Conservation (phyloP, 2,888 invertebrate genomes). For the Meta bourneti region DNA sequence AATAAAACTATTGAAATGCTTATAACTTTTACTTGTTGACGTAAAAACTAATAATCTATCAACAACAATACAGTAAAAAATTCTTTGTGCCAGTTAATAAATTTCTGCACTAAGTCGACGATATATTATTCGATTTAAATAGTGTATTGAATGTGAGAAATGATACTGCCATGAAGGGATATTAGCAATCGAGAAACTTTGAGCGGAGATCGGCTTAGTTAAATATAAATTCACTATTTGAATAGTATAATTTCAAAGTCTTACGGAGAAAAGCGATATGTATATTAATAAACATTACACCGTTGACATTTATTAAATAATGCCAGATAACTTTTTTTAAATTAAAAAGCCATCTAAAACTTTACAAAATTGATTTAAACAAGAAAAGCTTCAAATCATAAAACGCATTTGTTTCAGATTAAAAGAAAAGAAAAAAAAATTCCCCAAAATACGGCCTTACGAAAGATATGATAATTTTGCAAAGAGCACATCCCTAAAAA, state of each 20-base stretch:
- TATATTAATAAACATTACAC: background rate
- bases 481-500: background rate
- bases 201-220: too few species aligned
- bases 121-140: too few species aligned
- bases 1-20: too few species aligned
- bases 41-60: too few species aligned
- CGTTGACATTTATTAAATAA: background rate
- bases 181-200: too few species aligned
- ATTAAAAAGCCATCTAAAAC: background rate
- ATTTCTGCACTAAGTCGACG: too few species aligned
- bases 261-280: background rate
- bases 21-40: too few species aligned
- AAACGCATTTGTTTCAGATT: background rate
- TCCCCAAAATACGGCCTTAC: background rate
- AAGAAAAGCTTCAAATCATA: background rate
- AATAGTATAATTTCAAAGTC: background rate
- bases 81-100: too few species aligned
- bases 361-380: background rate
- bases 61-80: too few species aligned
- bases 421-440: background rate
- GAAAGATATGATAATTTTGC: background rate
- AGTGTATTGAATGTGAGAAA: too few species aligned
- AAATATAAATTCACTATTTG: too few species aligned
- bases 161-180: too few species aligned
- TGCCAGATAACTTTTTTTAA: background rate